Conservation (phyloP, 2,797 vertebrate species). For the Propithecus deckenii region DNA sequence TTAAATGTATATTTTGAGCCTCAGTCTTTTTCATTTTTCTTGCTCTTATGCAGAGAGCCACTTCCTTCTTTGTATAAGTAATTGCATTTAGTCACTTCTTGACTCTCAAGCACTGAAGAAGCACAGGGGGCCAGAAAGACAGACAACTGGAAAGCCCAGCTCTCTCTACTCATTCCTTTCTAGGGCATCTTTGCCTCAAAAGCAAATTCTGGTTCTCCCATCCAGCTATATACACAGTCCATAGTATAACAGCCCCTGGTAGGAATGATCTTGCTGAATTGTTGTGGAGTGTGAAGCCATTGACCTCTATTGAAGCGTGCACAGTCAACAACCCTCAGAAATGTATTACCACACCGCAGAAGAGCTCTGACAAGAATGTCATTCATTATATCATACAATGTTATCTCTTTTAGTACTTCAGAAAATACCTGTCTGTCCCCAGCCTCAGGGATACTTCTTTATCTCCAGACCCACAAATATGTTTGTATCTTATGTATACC, state of each 20-base stretch:
- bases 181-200: not conserved
- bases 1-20: not conserved
- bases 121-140: not conserved
- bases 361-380: not conserved
- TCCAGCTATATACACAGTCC: not conserved
- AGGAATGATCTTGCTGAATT: not conserved
- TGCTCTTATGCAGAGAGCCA: not conserved
- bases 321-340: not conserved
- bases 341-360: not conserved
- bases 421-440: not conserved
- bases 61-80: not conserved
- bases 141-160: not conserved
- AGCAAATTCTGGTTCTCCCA: not conserved
- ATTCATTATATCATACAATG: not conserved
- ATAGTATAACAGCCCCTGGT: not conserved
- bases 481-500: not conserved
- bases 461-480: not conserved
- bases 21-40: not conserved
- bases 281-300: not conserved
- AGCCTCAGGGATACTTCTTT: not conserved
- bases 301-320: too few species aligned
- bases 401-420: not conserved
- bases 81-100: not conserved
- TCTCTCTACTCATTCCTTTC: not conserved
- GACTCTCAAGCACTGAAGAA: not conserved